Base-by-base conservation (phyloP, 2,888 invertebrate genomes). In the Coleophora flavipennella region DNA sequence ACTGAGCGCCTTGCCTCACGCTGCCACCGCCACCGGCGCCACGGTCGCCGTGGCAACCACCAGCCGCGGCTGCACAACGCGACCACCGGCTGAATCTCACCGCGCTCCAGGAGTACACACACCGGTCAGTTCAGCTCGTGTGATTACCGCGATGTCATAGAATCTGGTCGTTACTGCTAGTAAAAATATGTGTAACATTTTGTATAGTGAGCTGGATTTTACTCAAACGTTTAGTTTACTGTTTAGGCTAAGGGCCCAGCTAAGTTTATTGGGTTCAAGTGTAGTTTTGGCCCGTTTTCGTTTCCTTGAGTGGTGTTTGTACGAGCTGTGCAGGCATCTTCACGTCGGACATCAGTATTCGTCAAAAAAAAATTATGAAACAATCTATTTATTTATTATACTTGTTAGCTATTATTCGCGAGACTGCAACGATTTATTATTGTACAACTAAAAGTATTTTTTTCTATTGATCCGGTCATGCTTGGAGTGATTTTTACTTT, bases 1-100 rank as follows among this genome's bases (percentile, higher is more conserved):
- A 95, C 89, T 92, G 79, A 81, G 57, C 52, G 20, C 40, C 37
- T 41, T n/a, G n/a, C 13, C n/a, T 39, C 39, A 35, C 36, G 36
- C 39, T 49, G 32, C 45, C 43, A 46, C 49, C 43, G 41, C 39
- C 43, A 36, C 8, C 13, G 28, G 27, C 29, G 25, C 28, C 32
- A 31, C 13, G 4, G 26, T 11, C 40, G 25, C 28, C 31, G 29
- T 28, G 11, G 10, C 28, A n/a, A n/a, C 20, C 8, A 26, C 31
- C 6, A 2, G 10, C 7, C 4, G 14, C n/a, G n/a, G n/a, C n/a
- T n/a, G n/a, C n/a, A n/a, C n/a, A n/a, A n/a, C n/a, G n/a, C n/a
- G n/a, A n/a, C n/a, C n/a, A n/a, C n/a, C n/a, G n/a, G n/a, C n/a
- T n/a, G n/a, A n/a, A n/a, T n/a, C n/a, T n/a, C n/a, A n/a, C n/a